Percentiles rank a stretch among this genome's conserved stretches.
phyloP scores from a whole-genome alignment of 2,797 vertebrate genomes.

The Pangasius larnaudii region DNA sequence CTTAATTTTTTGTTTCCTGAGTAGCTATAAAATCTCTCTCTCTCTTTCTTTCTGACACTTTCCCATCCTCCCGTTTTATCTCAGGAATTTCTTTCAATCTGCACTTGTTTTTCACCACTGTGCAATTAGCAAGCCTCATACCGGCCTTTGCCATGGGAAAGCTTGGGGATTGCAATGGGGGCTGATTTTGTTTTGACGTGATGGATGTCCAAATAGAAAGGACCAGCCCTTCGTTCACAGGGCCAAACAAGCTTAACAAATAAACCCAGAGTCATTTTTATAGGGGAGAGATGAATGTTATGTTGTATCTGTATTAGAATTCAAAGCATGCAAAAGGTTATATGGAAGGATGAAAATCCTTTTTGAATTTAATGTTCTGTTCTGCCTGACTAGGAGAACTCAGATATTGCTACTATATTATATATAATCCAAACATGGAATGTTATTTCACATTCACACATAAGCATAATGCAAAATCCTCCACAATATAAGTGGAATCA shows the following conservation, averaged over 20 bases:
- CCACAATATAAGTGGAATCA: neutral
- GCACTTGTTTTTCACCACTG: constrained; percentile 65
- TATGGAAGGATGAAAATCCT: neutral
- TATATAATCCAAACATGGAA: neutral
- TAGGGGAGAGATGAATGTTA: constrained; percentile 55
- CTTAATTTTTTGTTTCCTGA: neutral
- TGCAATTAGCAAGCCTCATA: constrained; percentile 59
- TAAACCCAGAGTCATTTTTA: constrained; percentile 36
- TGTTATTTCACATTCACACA: neutral
- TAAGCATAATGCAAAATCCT: neutral
- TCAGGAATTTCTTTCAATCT: constrained; percentile 69
- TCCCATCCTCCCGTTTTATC: constrained; percentile 41
- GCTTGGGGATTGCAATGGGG: constrained; percentile 52
- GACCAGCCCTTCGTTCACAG: constrained; percentile 69
- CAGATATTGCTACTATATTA: neutral
- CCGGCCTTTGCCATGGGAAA: constrained; percentile 69
- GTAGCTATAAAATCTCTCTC: neutral
- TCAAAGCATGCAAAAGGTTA: constrained; percentile 64
- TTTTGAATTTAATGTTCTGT: neutral
- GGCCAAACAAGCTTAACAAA: constrained; percentile 60
- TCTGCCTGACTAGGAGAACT: neutral
- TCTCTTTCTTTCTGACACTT: neutral
- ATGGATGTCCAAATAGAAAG: constrained; percentile 57
- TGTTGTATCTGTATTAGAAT: constrained; percentile 68
- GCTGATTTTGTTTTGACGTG: constrained; percentile 61